A percentile compares a stretch with the other conserved stretches of the same genome.
These are phyloP conservation scores for Napeogenes inachia DNA, from an alignment of 2,888 invertebrate species.

Conservation along the genomic window DNA sequence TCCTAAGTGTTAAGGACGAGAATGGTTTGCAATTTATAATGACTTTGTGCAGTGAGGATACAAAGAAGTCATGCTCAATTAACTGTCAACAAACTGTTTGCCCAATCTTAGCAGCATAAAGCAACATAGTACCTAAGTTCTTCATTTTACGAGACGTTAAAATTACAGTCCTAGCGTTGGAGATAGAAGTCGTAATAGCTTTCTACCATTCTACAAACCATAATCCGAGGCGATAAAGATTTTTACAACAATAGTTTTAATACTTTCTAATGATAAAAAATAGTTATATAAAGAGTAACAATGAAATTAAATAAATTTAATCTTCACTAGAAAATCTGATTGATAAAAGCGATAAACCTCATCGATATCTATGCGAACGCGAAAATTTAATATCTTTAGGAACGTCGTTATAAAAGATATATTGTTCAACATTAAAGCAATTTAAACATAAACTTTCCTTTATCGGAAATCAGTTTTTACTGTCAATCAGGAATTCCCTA, in stretches of 20 bases:
- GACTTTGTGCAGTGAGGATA: constrained; percentile 13
- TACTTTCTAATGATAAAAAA: too few species aligned
- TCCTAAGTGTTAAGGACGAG: constrained; percentile 2
- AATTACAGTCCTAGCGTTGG: too few species aligned
- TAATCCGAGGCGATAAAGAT: too few species aligned
- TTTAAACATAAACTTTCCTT: constrained; percentile 25
- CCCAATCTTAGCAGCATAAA: constrained; percentile 16
- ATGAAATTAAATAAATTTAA: too few species aligned
- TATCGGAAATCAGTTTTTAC: constrained; percentile 30
- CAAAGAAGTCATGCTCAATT: constrained; percentile 20
- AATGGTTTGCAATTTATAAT: constrained; percentile 7
- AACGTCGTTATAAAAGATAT: constrained; percentile 2
- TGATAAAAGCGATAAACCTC: too few species aligned
- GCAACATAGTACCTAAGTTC: constrained; percentile 11
- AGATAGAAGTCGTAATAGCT: too few species aligned
- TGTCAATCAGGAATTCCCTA: constrained; percentile 36
- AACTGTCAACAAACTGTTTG: constrained; percentile 19
- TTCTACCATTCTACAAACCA: too few species aligned
- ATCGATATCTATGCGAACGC: background rate
- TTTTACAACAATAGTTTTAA: too few species aligned
- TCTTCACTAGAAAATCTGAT: too few species aligned
- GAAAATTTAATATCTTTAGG: constrained; percentile 4
- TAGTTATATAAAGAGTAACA: too few species aligned
- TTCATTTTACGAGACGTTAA: too few species aligned
- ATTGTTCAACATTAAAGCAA: constrained; percentile 20